phyloP scores from a whole-genome alignment of 2,888 invertebrate species.

The Mimumesa dahlbomi region DNA sequence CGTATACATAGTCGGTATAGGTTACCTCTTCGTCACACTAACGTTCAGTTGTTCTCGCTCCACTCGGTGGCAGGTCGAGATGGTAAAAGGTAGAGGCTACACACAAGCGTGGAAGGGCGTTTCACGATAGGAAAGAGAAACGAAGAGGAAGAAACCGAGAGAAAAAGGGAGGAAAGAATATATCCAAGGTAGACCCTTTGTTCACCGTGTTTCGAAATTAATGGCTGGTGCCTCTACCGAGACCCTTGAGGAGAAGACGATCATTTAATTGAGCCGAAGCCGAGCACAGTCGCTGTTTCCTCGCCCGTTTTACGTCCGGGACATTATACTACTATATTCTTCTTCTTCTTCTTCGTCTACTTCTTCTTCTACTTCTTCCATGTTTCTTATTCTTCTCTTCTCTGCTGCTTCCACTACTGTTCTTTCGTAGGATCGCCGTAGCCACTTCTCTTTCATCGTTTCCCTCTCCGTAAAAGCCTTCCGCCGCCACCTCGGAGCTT shows the following conservation, averaged over 20 bases:
- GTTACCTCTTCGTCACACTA: no score
- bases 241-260: slow-evolving; percentile 68
- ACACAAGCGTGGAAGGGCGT: slow-evolving; percentile 26
- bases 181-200: slow-evolving; percentile 74
- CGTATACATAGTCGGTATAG: no score
- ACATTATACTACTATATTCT: slow-evolving; percentile 50
- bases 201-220: slow-evolving; percentile 77
- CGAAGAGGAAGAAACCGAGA: slow-evolving; percentile 18
- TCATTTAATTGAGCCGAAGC: slow-evolving; percentile 72
- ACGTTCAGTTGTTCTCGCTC: slow-evolving; percentile 47
- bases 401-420: slow-evolving; percentile 13
- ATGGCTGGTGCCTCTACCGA: slow-evolving; percentile 70
- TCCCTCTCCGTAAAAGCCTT: slow-evolving; percentile 23
- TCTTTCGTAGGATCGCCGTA: slow-evolving; percentile 32
- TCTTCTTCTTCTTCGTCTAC: slow-evolving; percentile 18
- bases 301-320: slow-evolving; percentile 57
- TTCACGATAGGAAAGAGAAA: slow-evolving; percentile 15
- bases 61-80: slow-evolving; percentile 57
- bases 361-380: slow-evolving; percentile 5
- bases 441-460: slow-evolving; percentile 34
- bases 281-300: slow-evolving; percentile 58
- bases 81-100: slow-evolving; percentile 47
- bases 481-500: slow-evolving; percentile 21
- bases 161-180: slow-evolving; percentile 57
- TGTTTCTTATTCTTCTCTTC: slow-evolving; percentile 24